Base-by-base conservation (phyloP, 2,113 vertebrate species). In the Eurystomus gularis region DNA sequence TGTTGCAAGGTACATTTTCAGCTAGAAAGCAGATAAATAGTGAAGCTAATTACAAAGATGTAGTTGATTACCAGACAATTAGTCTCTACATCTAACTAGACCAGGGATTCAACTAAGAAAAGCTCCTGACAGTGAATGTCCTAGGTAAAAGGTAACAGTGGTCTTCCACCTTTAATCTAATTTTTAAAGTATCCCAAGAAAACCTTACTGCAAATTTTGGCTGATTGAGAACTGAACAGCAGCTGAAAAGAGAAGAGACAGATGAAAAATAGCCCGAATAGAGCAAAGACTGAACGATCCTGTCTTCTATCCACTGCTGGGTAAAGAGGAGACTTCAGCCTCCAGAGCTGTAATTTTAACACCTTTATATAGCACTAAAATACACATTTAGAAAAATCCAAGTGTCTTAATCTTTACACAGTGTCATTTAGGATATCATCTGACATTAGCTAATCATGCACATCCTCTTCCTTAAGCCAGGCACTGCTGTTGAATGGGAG, bases 391-490 rank as follows among this genome's bases (percentile, higher is more conserved):
- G 68, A 88, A 93, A 92, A 83, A 81, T 71, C 55, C 29, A 26
- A 71, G 42, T 26, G 23, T 86, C 60, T 90, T 66, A 44, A 70
- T 69, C 83, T 78, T 62, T 70, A 35, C 25, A 72, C 2, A 5
- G 51, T 61, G 80, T 88, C 52, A 82, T 83, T 91, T 95, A 90
- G 66, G 69, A 33, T 39, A 68, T 86, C 49, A 87, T 87, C 83
- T 72, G 75, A 73, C 61, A 60, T 57, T 65, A 72, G 64, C 28
- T 82, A 89, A 64, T 91, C 94, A 58, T 76, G 70, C 48, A 97
- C 44, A 91, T 88, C 57, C 86, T 95, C 51, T 90, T 61, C 61
- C 48, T 37, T 95, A 88, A 90, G 11, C 76, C 71, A 87, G 61
- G 31, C 65, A 64, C 61, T 64, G 64, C 49, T 73, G 80, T 58